Base-by-base conservation (phyloP, 1,140 invertebrate species). In the Melitaea cinxia region DNA sequence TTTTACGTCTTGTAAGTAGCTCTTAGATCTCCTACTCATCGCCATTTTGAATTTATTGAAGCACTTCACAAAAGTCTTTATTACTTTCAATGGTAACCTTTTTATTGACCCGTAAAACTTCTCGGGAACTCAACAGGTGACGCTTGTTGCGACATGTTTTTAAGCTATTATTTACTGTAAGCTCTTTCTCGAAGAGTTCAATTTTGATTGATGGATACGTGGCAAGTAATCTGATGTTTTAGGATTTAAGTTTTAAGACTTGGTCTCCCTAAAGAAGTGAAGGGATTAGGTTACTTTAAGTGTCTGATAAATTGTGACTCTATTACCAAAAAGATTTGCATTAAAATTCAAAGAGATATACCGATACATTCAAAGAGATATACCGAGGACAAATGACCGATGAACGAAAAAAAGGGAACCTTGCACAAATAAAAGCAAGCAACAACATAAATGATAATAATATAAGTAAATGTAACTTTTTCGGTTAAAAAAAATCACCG, bases 21-120 rank as follows among this genome's bases (percentile, higher is more conserved):
- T 23, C 42, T 47, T 47, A 47, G 42, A 17, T n/a, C n/a, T 47
- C 42, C 21, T 47, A 9, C 42, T 47, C 19, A 47, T 47, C 42
- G 42, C 42, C 42, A 47, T 47, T 56, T 56, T 56, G 53, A 56
- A 56, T 56, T 56, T 37, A 56, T 56, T 24, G 53, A 56, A 39
- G 21, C 53, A 39, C 35, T 19, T 39, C 35, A 56, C 53, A 42
- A 56, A 56, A 12, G 21, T 56, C 53, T 56, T 56, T 56, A 56
- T 56, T 56, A 56, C 53, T 23, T 47, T 23, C 10, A 24, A 56
- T 56, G 28, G 33, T 56, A 56, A 56, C 53, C 53, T 56, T 56
- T 56, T 56, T 39, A 56, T 56, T 49, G 47, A 60, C 30, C 45
- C 56, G 33, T 60, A 42, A 61, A 62, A 62, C 49, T 54, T 42